Conservation (phyloP, 53 echinoderm and acorn worm species). For the Paracentrotus lividus region DNA sequence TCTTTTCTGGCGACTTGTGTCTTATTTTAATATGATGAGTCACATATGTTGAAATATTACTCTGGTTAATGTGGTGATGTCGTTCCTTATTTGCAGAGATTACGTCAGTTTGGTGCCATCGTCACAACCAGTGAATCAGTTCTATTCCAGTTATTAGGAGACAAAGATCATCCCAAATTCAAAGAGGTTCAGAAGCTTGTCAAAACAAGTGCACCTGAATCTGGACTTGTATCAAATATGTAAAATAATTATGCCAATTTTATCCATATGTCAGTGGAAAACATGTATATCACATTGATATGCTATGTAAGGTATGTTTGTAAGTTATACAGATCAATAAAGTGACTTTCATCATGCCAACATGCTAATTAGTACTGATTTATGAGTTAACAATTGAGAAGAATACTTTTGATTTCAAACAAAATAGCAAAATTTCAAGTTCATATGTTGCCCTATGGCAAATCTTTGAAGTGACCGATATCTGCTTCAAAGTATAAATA, state of each 20-base stretch:
- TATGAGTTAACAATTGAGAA: too few relatives aligned
- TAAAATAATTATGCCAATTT: neutral
- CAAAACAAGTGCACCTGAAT: constrained; percentile 85
- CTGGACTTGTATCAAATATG: constrained; percentile 84
- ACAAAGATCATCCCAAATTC: constrained; percentile 92
- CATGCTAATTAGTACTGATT: too few relatives aligned
- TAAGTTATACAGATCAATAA: neutral
- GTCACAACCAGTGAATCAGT: constrained; percentile 96
- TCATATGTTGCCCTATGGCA: too few relatives aligned
- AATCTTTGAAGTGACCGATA: too few relatives aligned
- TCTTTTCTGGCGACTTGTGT: too few relatives aligned
- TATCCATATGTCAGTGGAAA: neutral
- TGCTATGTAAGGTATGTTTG: neutral
- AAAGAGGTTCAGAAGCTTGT: constrained; percentile 90
- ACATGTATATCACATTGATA: neutral
- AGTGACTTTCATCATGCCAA: too few relatives aligned
- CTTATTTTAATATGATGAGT: too few relatives aligned
- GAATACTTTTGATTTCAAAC: too few relatives aligned
- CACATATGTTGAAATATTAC: too few relatives aligned
- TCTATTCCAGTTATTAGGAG: constrained; percentile 95
- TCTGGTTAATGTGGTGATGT: neutral
- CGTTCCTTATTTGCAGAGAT: constrained; percentile 70
- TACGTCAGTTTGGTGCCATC: constrained; percentile 94
- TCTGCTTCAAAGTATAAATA: too few relatives aligned
- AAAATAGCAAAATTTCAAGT: too few relatives aligned